Evolutionary conservation across 2,113 vertebrate species (phyloP).

Genomic region (Hymenochirus boettgeri): DNA sequence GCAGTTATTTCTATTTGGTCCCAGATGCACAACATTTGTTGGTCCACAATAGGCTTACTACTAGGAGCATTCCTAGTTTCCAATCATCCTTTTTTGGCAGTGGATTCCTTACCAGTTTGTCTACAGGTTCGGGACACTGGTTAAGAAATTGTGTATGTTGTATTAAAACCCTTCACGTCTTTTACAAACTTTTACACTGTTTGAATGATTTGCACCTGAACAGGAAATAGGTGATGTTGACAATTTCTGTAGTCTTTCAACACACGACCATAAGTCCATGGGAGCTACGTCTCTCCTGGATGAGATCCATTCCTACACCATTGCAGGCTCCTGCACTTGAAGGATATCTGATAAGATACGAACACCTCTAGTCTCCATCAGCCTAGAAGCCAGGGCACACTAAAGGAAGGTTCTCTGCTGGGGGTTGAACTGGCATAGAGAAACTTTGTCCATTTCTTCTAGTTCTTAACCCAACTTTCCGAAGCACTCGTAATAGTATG

Average conservation of each 20-base stretch:
- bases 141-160: no score
- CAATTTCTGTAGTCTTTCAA: constrained; percentile 55
- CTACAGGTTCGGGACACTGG: not conserved
- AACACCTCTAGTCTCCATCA: constrained; percentile 76
- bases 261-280: constrained; percentile 48
- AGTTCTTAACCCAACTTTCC: constrained; percentile 72
- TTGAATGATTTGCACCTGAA: no score
- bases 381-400: constrained; percentile 72
- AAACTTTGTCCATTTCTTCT: constrained; percentile 41
- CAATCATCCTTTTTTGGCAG: not conserved
- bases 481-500: constrained; percentile 65
- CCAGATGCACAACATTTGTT: no score
- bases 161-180: no score
- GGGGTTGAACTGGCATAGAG: constrained; percentile 14
- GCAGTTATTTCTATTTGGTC: not conserved
- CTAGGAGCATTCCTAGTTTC: no score
- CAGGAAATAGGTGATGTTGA: no score
- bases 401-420: constrained; percentile 44
- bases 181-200: no score
- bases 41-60: no score
- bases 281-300: constrained; percentile 61
- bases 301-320: constrained; percentile 56
- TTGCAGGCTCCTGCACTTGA: constrained; percentile 27
- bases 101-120: not conserved
- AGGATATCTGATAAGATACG: constrained; percentile 62